Evolutionary conservation across 2,113 vertebrate genomes (phyloP), one percentile per base, ranked within the genome.

Genomic region (Petromus typicus): DNA sequence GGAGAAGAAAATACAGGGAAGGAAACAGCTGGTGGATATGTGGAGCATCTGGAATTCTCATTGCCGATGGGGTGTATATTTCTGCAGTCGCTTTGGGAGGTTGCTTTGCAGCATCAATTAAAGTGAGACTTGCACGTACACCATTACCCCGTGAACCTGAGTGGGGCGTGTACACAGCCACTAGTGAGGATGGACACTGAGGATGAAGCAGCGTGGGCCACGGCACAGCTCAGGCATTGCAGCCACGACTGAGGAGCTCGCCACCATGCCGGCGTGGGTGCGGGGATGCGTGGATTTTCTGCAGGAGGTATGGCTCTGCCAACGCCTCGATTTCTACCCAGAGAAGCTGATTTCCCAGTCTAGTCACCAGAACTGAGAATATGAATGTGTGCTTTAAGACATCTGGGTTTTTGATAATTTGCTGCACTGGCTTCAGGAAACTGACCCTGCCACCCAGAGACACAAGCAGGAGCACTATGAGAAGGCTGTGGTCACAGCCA

Each of bases 391-490:
- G 27, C 16, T 88, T 37, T 43, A 17, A 93, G 86, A 37, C 11
- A 27, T 22, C 40, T 14, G 1, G 37, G 9, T 75, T 43, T 45
- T 37, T 67, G 71, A 63, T 22, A 5, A 25, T 54, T 71, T 64
- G 30, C 82, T 66, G 40, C 11, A 81, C 51, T 7, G 40, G 14
- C 34, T 8, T 0, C 12, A 56, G 43, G 79, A 84, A 63, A 16
- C 2, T 3, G 51, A 7, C 23, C 14, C 22, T 85, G 63, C 45
- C 32, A 4, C 37, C 12, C 30, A 11, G 64, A 57, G 12, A 2
- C 25, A 6, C 3, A 3, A 8, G 37, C 0, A 2, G 6, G 32
- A 9, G 78, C 37, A 18, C 71, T 45, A 30, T 7, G 0, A 13
- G 57, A 17, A 12, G 14, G 0, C 1, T 30, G 20, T 8, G 18